A percentile compares a stretch with the other conserved stretches of the same genome.
These are phyloP conservation scores for Balaeniceps rex DNA, from an alignment of 2,113 vertebrate species.

Conservation along the genomic window DNA sequence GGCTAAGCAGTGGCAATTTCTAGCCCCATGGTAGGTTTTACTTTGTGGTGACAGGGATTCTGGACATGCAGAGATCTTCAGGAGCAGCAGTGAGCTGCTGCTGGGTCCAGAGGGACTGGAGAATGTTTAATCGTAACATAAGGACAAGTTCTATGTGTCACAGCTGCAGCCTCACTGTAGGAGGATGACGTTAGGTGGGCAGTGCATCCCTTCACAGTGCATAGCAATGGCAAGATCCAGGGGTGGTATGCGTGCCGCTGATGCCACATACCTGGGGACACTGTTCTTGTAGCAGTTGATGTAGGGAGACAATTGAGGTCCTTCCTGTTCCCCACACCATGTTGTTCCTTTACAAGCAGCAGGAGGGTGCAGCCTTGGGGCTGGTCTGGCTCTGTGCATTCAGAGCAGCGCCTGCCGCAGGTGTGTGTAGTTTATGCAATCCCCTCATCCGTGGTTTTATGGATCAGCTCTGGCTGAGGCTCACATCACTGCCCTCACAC, in stretches of 20 bases:
- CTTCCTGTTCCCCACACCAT: background rate
- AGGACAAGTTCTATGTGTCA: background rate
- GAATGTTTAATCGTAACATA: background rate
- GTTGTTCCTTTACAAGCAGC: background rate
- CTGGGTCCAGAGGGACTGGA: background rate
- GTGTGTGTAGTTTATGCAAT: background rate
- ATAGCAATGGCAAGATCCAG: background rate
- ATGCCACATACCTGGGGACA: background rate
- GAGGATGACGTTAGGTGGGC: background rate
- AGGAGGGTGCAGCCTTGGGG: background rate
- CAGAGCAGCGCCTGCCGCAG: background rate
- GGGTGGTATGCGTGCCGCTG: fast-evolving
- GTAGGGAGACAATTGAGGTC: background rate
- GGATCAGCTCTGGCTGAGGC: background rate
- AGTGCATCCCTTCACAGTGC: background rate
- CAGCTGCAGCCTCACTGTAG: background rate
- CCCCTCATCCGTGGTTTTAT: background rate
- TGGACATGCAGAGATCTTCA: background rate
- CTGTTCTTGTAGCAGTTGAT: background rate
- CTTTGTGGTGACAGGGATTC: background rate
- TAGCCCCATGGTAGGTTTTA: background rate
- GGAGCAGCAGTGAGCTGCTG: background rate
- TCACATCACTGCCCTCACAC: slow-evolving; percentile 31
- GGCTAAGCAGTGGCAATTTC: background rate
- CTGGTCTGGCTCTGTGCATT: background rate